A percentile compares a stretch with the other conserved stretches of the same genome.
These are phyloP conservation scores for Hemibagrus guttatus DNA, from an alignment of 2,797 vertebrate genomes.

Conservation along the genomic window DNA sequence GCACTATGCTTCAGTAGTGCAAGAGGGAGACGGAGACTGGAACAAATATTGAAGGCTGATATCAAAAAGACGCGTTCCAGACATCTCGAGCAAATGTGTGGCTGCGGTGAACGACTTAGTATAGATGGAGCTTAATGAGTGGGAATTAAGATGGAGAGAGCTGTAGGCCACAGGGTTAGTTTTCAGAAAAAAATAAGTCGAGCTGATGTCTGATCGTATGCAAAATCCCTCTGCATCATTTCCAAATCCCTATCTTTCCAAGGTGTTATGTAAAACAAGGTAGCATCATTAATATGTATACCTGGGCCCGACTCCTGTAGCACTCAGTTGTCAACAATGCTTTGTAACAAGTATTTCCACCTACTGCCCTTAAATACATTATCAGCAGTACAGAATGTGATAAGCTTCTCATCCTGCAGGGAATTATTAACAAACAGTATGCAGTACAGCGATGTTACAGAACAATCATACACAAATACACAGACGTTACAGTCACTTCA, in stretches of 20 bases:
- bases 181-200: slow-evolving; percentile 66
- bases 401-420: slow-evolving; percentile 53
- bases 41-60: slow-evolving; percentile 44
- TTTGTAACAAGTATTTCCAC: slow-evolving; percentile 62
- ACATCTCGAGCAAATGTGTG: slow-evolving; percentile 60
- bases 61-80: slow-evolving; percentile 58
- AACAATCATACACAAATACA: slow-evolving; percentile 23
- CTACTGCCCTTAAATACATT: slow-evolving; percentile 47
- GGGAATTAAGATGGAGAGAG: slow-evolving; percentile 72
- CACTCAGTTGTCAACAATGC: slow-evolving; percentile 63
- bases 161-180: slow-evolving; percentile 68
- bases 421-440: slow-evolving; percentile 56
- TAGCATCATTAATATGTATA: slow-evolving; percentile 72
- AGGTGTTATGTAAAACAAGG: slow-evolving; percentile 69
- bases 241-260: slow-evolving; percentile 64
- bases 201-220: slow-evolving; percentile 69
- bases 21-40: neutral
- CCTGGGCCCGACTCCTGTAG: slow-evolving; percentile 59
- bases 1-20: slow-evolving; percentile 30
- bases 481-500: slow-evolving; percentile 37
- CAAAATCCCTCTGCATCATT: slow-evolving; percentile 66
- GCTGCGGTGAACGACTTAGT: slow-evolving; percentile 54
- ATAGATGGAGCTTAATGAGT: slow-evolving; percentile 68
- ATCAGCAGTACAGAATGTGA: slow-evolving; percentile 55
- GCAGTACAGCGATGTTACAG: slow-evolving; percentile 7